Conservation (phyloP, 53 echinoderm and acorn worm species). For the Holothuria scabra region DNA sequence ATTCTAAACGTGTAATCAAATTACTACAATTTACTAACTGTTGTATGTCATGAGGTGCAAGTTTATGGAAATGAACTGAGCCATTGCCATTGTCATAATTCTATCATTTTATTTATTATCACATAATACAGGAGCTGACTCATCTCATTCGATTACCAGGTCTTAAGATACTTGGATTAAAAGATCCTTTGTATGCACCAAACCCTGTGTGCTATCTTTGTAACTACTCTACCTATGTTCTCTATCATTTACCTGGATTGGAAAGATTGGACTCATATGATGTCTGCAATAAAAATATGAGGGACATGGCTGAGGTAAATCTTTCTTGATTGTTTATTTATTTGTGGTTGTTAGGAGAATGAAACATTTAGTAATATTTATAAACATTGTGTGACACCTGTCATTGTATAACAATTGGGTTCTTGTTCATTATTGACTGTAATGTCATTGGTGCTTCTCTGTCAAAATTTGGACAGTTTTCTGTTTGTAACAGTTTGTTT, state of each 20-base stretch:
- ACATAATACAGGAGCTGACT: conserved; percentile 76
- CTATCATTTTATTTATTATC: not conserved
- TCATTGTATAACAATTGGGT: conserved; percentile 67
- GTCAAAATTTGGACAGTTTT: too few relatives aligned
- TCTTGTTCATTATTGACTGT: conserved; percentile 92
- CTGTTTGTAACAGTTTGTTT: too few relatives aligned
- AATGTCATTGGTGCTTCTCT: conserved; percentile 83
- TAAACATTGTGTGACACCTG: not conserved
- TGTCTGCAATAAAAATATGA: conserved; percentile 87
- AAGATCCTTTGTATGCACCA: conserved; percentile 93
- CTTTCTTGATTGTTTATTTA: not conserved
- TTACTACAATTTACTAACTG: too few relatives aligned
- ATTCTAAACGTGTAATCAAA: too few relatives aligned
- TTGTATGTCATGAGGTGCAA: too few relatives aligned
- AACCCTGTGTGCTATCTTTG: conserved; percentile 97
- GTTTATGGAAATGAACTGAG: too few relatives aligned
- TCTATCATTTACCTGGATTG: conserved; percentile 90
- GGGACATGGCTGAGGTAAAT: conserved; percentile 97
- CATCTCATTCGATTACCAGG: conserved; percentile 80
- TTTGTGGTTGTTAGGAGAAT: too few relatives aligned
- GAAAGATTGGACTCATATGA: conserved; percentile 93
- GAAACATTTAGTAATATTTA: too few relatives aligned
- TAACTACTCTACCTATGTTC: conserved; percentile 97
- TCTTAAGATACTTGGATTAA: conserved; percentile 82
- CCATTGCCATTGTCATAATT: too few relatives aligned